A percentile compares a stretch with the other conserved stretches of the same genome.
Evolutionary conservation across 2,113 vertebrate species (phyloP).

Genomic region (Festucalex cinctus): DNA sequence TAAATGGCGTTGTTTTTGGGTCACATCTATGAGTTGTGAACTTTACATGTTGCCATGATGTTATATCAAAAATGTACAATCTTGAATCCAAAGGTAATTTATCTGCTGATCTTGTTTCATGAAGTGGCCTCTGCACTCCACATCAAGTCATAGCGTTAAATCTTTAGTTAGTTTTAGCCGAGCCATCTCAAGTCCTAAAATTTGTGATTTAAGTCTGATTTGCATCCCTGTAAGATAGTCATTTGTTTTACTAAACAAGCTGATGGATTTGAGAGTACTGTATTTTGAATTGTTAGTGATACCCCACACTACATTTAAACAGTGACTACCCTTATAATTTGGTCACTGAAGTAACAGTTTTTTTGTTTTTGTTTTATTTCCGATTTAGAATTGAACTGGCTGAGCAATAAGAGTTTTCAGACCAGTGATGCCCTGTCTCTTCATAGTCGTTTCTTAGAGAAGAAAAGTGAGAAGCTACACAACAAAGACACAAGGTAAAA

Average conservation of each 20-base stretch:
- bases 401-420: slow-evolving; percentile 86
- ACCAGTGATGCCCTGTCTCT: slow-evolving; percentile 68
- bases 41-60: not conserved
- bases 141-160: no score
- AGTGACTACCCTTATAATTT: not conserved
- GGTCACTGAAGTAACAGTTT: not conserved
- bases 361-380: slow-evolving; percentile 8
- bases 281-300: not conserved
- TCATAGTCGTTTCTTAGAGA: slow-evolving; percentile 65
- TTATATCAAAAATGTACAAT: not conserved
- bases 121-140: no score
- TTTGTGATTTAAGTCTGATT: not conserved
- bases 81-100: not conserved
- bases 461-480: slow-evolving; percentile 22
- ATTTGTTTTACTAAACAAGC: not conserved
- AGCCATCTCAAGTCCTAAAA: not conserved
- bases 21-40: not conserved
- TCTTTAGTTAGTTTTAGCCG: no score
- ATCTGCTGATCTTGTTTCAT: not conserved
- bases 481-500: slow-evolving; percentile 51
- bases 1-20: no score
- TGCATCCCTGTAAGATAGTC: not conserved
- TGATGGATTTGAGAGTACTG: not conserved
- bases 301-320: not conserved
- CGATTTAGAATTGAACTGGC: slow-evolving; percentile 82